These are phyloP conservation scores for Meliscaeva auricollis DNA, from an alignment of 2,888 invertebrate genomes.

Conservation along the genomic window DNA sequence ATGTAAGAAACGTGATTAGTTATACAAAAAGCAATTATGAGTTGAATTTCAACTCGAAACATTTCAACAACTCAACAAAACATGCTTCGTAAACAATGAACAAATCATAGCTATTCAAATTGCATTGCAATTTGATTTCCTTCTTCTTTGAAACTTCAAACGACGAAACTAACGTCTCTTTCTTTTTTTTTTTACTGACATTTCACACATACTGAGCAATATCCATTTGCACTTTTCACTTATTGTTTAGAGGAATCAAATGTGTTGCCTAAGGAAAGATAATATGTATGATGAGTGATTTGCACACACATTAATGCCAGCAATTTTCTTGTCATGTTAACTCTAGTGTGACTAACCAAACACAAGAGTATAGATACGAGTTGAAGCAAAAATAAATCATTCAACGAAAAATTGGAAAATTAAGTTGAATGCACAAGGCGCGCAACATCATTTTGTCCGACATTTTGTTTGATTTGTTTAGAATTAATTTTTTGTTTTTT, in stretches of 20 bases:
- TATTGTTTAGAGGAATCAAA: slow-evolving; percentile 11
- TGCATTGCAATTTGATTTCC: slow-evolving; percentile 35
- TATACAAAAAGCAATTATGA: slow-evolving; percentile 4
- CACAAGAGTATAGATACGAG: slow-evolving; percentile 17
- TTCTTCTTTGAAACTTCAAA: slow-evolving; percentile 33
- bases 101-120: slow-evolving; percentile 3
- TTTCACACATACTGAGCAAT: slow-evolving; percentile 51
- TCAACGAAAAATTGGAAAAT: slow-evolving; percentile 43
- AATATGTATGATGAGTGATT: slow-evolving; percentile 54
- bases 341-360: slow-evolving; percentile 71
- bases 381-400: slow-evolving; percentile 28
- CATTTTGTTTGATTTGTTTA: slow-evolving; percentile 45
- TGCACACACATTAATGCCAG: slow-evolving; percentile 48
- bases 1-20: slow-evolving; percentile 9
- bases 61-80: not conserved
- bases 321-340: slow-evolving; percentile 73
- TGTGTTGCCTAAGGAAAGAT: slow-evolving; percentile 14
- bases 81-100: not conserved
- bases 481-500: slow-evolving; percentile 32
- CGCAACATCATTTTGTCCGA: slow-evolving; percentile 58
- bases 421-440: slow-evolving; percentile 45
- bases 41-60: slow-evolving; percentile 1
- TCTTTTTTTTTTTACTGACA: slow-evolving; percentile 13
- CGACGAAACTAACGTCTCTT: not conserved
- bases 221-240: slow-evolving; percentile 51